Conservation (phyloP, 2,888 invertebrate genomes). For the Aspidiotus destructor region DNA sequence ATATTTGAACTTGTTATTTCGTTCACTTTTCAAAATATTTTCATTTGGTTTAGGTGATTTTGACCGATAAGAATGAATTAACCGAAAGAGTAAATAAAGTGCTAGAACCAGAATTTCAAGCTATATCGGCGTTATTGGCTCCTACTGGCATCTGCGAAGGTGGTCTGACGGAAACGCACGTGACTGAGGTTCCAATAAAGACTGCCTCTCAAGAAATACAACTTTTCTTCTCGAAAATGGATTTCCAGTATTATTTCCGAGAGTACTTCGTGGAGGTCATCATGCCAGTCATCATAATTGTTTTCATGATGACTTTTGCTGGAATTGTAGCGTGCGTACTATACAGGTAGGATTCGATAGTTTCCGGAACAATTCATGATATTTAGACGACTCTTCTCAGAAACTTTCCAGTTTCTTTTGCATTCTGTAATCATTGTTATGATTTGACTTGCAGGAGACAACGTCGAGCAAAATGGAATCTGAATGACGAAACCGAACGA, state of each 20-base stretch:
- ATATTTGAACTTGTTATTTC: background rate
- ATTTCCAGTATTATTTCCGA: conserved; percentile 40
- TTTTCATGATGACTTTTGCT: conserved; percentile 77
- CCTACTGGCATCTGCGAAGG: conserved; percentile 53
- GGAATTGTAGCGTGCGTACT: conserved; percentile 78
- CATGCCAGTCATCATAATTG: conserved; percentile 78
- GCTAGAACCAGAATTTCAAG: conserved; percentile 62
- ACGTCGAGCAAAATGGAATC: conserved; percentile 69
- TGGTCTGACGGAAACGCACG: conserved; percentile 44
- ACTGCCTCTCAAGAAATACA: conserved; percentile 42
- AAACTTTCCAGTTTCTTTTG: background rate
- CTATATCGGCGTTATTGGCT: conserved; percentile 54
- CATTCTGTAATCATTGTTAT: background rate
- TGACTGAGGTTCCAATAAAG: conserved; percentile 39
- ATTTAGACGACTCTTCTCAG: background rate
- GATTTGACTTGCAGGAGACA: conserved; percentile 45
- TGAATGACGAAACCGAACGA: conserved; percentile 66
- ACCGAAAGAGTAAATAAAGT: conserved; percentile 52
- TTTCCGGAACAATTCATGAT: background rate
- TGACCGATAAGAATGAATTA: conserved; percentile 39
- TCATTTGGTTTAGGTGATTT: conserved; percentile 36
- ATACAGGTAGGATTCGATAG: conserved; percentile 49
- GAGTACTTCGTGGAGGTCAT: conserved; percentile 62
- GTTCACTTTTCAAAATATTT: too few relatives aligned
- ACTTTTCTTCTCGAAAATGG: conserved; percentile 35